Evolutionary conservation across 2,797 vertebrate genomes (phyloP).

Genomic region (Todus mexicanus): DNA sequence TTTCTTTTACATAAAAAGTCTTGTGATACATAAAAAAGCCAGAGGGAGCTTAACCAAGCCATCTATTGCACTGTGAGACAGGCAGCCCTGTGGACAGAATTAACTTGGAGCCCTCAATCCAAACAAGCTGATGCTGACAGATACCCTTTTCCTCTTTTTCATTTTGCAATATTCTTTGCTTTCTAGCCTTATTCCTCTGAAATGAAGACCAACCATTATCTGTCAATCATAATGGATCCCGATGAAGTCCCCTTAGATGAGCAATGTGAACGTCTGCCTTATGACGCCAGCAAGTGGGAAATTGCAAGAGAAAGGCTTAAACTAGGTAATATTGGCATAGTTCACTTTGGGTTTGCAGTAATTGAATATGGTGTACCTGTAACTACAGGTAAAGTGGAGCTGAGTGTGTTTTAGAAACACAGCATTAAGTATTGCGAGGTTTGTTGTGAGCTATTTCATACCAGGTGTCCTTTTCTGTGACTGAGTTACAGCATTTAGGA

Average conservation of each 20-base stretch:
- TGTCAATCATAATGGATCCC: constrained; percentile 90
- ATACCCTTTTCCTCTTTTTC: neutral
- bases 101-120: neutral
- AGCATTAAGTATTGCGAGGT: neutral
- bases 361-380: neutral
- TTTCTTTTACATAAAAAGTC: neutral
- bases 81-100: neutral
- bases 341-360: neutral
- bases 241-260: constrained; percentile 85
- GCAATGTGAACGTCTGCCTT: constrained; percentile 88
- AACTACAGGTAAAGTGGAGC: neutral
- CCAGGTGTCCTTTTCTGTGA: neutral
- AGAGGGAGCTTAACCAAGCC: neutral
- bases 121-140: neutral
- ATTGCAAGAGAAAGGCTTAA: constrained; percentile 90
- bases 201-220: constrained; percentile 82
- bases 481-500: neutral
- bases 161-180: neutral
- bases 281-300: constrained; percentile 92
- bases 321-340: constrained; percentile 77
- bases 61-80: neutral
- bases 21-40: neutral
- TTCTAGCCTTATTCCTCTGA: constrained; percentile 76
- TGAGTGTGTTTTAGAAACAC: neutral
- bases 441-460: neutral